Evolutionary conservation across 2,888 invertebrate genomes (phyloP).

Genomic region (Microctonus aethiopoides): DNA sequence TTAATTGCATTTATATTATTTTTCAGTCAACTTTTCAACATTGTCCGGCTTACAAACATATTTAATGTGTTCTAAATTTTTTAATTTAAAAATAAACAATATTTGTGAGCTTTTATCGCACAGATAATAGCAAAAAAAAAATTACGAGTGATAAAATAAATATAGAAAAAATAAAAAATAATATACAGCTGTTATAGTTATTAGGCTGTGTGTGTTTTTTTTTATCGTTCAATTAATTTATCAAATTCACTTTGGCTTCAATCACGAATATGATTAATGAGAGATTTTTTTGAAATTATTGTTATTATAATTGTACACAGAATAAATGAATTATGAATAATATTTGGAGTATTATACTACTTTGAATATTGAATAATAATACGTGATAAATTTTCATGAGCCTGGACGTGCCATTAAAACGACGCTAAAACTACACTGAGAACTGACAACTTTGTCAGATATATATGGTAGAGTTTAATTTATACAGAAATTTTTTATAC

Average conservation of each 20-base stretch:
- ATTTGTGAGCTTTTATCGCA: background rate
- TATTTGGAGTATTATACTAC: background rate
- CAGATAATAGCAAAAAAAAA: background rate
- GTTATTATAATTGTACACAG: too few species aligned
- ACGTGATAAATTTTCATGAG: background rate
- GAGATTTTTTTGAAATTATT: too few species aligned
- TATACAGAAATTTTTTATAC: background rate
- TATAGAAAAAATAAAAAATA: background rate
- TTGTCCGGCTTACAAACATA: background rate
- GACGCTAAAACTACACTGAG: constrained; percentile 5
- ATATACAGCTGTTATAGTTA: background rate
- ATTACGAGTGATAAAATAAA: too few species aligned
- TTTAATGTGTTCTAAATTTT: background rate
- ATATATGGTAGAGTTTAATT: background rate
- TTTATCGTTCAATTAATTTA: background rate
- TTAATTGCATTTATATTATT: background rate
- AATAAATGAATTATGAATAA: too few species aligned
- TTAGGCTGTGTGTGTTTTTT: background rate
- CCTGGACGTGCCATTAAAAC: background rate
- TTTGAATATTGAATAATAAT: background rate
- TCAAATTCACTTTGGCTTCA: background rate
- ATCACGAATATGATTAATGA: background rate
- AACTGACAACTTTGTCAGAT: background rate
- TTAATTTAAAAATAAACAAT: background rate
- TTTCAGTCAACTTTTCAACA: background rate